Percentiles rank a stretch among this genome's conserved stretches.
Conservation (phyloP, 1,140 invertebrate species). For the Rhagoletis pomonella region DNA sequence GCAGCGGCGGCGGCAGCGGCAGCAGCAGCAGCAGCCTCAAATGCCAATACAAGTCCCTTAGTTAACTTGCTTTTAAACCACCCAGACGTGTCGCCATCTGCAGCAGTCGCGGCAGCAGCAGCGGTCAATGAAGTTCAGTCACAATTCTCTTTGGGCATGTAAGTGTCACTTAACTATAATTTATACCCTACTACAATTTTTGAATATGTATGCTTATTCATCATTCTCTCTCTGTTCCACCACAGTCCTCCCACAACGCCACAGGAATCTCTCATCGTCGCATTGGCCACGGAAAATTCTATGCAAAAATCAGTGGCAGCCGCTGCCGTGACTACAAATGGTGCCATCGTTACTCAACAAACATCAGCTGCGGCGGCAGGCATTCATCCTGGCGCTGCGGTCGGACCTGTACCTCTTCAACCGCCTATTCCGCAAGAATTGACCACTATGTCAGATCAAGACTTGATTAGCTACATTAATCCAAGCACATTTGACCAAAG, state of each 20-base stretch:
- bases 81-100: slow-evolving; percentile 38
- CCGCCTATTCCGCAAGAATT: slow-evolving; percentile 82
- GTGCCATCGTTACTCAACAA: slow-evolving; percentile 70
- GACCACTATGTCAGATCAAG: slow-evolving; percentile 87
- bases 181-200: too few relatives aligned
- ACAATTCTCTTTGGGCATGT: slow-evolving; percentile 57
- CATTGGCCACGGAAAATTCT: slow-evolving; percentile 70
- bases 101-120: slow-evolving; percentile 57
- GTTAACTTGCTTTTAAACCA: slow-evolving; percentile 58
- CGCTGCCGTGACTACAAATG: slow-evolving; percentile 71
- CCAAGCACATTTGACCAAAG: slow-evolving; percentile 89
- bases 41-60: slow-evolving; percentile 55
- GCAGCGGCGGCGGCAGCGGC: background rate
- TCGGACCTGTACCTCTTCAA: slow-evolving; percentile 64
- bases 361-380: slow-evolving; percentile 59
- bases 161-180: slow-evolving; percentile 10
- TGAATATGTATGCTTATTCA: background rate
- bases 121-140: slow-evolving; percentile 54
- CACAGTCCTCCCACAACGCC: slow-evolving; percentile 61
- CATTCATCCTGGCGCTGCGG: slow-evolving; percentile 61
- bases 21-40: slow-evolving; percentile 52
- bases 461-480: slow-evolving; percentile 90
- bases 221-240: background rate
- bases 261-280: slow-evolving; percentile 73
- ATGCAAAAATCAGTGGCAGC: slow-evolving; percentile 70